A percentile compares a stretch with the other conserved stretches of the same genome.
phyloP scores from a whole-genome alignment of 64 coral and sea anemone genomes.

The Pocillopora verrucosa region DNA sequence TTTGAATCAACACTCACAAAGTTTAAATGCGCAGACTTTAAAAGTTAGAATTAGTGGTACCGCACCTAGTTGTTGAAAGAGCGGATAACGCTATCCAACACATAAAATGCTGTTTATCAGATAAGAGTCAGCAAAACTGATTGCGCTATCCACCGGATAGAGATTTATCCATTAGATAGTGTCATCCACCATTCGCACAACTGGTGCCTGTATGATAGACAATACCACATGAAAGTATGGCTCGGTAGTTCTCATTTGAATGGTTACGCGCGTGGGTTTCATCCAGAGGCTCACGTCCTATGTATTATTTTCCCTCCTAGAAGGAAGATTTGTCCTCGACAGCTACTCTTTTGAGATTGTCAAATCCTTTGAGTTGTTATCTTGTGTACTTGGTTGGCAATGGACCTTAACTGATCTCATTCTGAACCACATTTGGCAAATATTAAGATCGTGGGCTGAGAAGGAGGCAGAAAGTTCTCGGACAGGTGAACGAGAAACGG shows the following conservation, averaged over 20 bases:
- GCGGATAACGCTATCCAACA: too few species aligned
- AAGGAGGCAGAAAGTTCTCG: neutral
- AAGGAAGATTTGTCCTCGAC: conserved; percentile 35
- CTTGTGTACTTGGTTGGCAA: conserved; percentile 76
- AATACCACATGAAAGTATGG: neutral
- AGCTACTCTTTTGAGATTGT: conserved; percentile 65
- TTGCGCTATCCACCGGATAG: too few species aligned
- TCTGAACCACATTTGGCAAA: conserved; percentile 62
- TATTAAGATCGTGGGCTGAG: conserved; percentile 60
- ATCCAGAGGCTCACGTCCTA: neutral
- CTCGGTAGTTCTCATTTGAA: neutral
- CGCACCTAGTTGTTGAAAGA: too few species aligned
- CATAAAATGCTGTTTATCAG: too few species aligned
- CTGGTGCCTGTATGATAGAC: neutral
- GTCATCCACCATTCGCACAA: too few species aligned
- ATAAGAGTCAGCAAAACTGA: too few species aligned
- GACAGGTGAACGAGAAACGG: neutral
- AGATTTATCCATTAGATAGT: too few species aligned
- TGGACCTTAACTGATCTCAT: conserved; percentile 76
- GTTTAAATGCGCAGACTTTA: too few species aligned
- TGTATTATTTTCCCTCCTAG: conserved; percentile 22
- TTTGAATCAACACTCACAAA: too few species aligned
- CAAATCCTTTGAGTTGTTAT: conserved; percentile 78
- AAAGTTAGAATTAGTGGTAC: too few species aligned
- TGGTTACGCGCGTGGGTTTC: neutral